phyloP scores from a whole-genome alignment of 2,797 vertebrate genomes.

The Acestrorhynchus altus region DNA sequence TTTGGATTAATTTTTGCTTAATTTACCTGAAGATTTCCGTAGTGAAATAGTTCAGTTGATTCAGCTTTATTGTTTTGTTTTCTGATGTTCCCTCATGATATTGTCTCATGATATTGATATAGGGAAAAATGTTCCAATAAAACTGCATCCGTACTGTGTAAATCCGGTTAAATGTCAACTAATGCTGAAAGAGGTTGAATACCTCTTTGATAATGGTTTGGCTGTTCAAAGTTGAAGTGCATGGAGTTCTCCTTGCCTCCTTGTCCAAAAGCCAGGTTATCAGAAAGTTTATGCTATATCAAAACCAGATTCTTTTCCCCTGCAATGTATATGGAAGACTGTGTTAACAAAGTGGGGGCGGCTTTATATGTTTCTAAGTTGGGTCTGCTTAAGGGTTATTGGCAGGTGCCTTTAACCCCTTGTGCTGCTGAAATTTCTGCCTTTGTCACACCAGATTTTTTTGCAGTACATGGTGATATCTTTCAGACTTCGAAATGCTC shows the following conservation, averaged over 20 bases:
- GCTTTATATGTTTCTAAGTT: too few species aligned
- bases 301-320: too few species aligned
- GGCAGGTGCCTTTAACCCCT: too few species aligned
- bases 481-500: not conserved
- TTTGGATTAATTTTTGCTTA: not conserved
- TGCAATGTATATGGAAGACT: too few species aligned
- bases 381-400: too few species aligned
- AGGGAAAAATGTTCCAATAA: not conserved
- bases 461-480: too few species aligned
- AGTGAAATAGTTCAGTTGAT: not conserved
- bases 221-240: not conserved
- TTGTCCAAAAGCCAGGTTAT: not conserved
- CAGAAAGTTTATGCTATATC: not conserved
- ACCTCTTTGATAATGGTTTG: not conserved
- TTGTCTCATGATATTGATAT: conserved; percentile 1
- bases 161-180: not conserved
- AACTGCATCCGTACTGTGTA: not conserved
- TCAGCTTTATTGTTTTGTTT: not conserved
- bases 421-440: not conserved
- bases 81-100: not conserved
- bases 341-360: too few species aligned
- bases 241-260: conserved; percentile 1
- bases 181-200: not conserved
- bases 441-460: too few species aligned
- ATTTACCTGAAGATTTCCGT: not conserved